A percentile compares a stretch with the other conserved stretches of the same genome.
These are phyloP conservation scores for Graptemys geographica DNA, from an alignment of 2,797 vertebrate genomes.

Conservation along the genomic window DNA sequence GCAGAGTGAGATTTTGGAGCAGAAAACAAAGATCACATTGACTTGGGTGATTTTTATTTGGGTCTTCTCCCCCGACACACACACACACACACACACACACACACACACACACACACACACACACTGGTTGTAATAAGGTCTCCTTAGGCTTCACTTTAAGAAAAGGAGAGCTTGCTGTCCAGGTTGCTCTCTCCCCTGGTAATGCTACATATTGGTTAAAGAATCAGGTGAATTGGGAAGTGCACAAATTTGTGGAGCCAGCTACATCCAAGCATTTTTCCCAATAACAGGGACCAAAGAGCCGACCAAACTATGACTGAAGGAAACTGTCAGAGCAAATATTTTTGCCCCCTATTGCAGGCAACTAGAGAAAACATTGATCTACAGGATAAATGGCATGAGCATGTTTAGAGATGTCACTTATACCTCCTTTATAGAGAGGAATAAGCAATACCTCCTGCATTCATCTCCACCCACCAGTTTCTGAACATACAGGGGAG, in stretches of 20 bases:
- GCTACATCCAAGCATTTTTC: neutral
- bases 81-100: too few species aligned
- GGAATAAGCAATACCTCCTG: neutral
- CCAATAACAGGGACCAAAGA: neutral
- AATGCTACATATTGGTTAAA: neutral
- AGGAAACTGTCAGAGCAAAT: neutral
- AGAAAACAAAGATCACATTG: neutral
- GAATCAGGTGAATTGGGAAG: conserved; percentile 11
- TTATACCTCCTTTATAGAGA: neutral
- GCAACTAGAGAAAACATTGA: neutral
- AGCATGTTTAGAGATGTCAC: neutral
- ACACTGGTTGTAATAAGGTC: neutral
- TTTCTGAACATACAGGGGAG: neutral
- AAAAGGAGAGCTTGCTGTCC: neutral
- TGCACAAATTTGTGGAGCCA: conserved; percentile 61
- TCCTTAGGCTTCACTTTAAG: neutral
- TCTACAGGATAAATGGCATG: neutral
- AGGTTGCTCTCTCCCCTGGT: neutral
- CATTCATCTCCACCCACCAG: fast-evolving
- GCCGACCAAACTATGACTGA: neutral
- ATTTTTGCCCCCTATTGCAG: neutral
- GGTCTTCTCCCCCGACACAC: too few species aligned
- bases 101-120: too few species aligned
- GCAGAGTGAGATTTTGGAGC: neutral
- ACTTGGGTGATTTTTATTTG: neutral